Base-by-base conservation (phyloP, 1,140 invertebrate species). In the Cataglyphis hispanica region DNA sequence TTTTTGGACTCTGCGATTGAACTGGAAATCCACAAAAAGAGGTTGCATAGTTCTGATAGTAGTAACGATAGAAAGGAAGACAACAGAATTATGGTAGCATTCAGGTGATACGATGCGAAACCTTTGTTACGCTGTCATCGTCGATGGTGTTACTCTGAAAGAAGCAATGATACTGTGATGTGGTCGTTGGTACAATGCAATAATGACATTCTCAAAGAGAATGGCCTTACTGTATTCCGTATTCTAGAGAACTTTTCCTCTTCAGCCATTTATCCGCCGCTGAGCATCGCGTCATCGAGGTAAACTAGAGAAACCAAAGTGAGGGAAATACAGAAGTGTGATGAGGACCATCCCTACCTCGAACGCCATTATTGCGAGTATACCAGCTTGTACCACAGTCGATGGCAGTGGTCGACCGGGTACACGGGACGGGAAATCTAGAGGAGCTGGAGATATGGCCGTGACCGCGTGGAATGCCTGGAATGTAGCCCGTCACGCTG, bases 381-480 rank as follows among this genome's bases (percentile, higher is more conserved):
- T 50, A 74, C 86, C 83, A 63, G 67, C 85, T 60, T 22, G 67
- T 63, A 76, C 76, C 50, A 19, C 50, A 66, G 84, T 46, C 56
- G 53, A 40, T 60, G 89, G 76, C 70, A 27, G 72, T 83, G 78
- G 78, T 83, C 43, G 78, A 83, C 67, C 76, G 53, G 78, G 43
- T 83, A 74, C 56, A 70, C 67, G 84, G 87, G 86, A 88, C 86
- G 87, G 76, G 87, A 92, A 91, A 93, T 93, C 91, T 91, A 91
- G 88, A 94, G 93, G 92, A 95, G 94, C 92, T 93, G 91, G 90
- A 95, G 93, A 94, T 94, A 95, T 93, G 93, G 91, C 94, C 94
- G 90, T 95, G 94, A 95, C 93, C 94, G 94, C 91, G 88, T 85
- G 94, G 94, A 91, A 95, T 94, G 92, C 85, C 16, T 85, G 93